phyloP scores from a whole-genome alignment of 2,888 invertebrate species.

The Nemotelus nigrinus region DNA sequence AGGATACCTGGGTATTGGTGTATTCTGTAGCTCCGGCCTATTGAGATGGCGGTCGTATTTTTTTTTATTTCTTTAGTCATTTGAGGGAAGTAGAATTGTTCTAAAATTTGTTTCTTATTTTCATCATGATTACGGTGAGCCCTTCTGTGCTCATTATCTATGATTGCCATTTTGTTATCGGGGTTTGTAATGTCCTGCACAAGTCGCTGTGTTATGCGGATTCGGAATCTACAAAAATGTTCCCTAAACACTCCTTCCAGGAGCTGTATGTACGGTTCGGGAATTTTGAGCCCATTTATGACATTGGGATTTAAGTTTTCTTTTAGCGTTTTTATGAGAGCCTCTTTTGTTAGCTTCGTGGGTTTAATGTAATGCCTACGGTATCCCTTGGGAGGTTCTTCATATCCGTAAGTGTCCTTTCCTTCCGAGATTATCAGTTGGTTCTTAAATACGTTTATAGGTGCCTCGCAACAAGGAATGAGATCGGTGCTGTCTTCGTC shows the following conservation, averaged over 20 bases:
- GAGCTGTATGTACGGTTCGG: not conserved
- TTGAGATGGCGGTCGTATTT: not conserved
- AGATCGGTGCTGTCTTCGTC: no score
- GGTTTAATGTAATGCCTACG: not conserved
- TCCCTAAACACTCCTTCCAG: no score
- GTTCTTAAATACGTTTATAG: slow-evolving; percentile 15
- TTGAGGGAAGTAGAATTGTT: slow-evolving; percentile 7
- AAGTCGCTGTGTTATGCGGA: not conserved
- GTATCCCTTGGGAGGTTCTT: not conserved
- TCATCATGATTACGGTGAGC: not conserved
- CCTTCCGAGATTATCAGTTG: slow-evolving; percentile 7
- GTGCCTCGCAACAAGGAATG: no score
- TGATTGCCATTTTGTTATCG: not conserved
- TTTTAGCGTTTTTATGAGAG: not conserved
- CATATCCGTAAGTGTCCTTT: not conserved
- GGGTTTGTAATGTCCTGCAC: not conserved
- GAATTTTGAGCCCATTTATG: slow-evolving; percentile 15
- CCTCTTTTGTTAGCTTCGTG: not conserved
- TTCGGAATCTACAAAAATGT: not conserved
- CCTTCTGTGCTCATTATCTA: not conserved
- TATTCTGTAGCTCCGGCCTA: not conserved
- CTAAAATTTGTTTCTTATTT: no score
- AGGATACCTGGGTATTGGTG: no score
- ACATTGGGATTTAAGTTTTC: slow-evolving; percentile 5
- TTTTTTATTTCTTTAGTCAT: not conserved